phyloP scores from a whole-genome alignment of 53 echinoderm and acorn worm species.

The Stichopus horrens region DNA sequence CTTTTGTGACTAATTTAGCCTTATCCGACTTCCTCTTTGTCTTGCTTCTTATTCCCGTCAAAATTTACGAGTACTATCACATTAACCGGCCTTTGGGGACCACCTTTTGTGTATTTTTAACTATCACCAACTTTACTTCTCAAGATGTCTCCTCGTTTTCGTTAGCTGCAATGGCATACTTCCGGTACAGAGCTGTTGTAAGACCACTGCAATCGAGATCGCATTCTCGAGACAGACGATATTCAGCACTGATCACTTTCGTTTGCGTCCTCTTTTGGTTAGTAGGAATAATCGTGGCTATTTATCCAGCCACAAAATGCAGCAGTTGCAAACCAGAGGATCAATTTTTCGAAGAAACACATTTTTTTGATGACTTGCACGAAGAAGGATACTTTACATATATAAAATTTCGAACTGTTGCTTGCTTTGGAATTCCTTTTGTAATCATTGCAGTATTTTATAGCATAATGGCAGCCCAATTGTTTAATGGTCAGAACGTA shows the following conservation, averaged over 20 bases:
- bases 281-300: too few relatives aligned
- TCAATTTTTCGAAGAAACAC: too few relatives aligned
- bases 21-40: conserved; percentile 28
- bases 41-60: neutral
- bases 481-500: neutral
- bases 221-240: too few relatives aligned
- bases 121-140: neutral
- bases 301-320: too few relatives aligned
- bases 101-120: neutral
- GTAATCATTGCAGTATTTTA: neutral
- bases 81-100: neutral
- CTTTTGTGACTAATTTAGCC: conserved; percentile 20
- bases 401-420: too few relatives aligned
- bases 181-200: conserved; percentile 22
- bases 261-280: too few relatives aligned
- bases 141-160: conserved; percentile 23
- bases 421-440: neutral
- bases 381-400: too few relatives aligned
- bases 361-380: too few relatives aligned
- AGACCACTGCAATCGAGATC: conserved; percentile 14
- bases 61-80: neutral
- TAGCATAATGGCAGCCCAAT: conserved; percentile 5
- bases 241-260: too few relatives aligned
- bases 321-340: too few relatives aligned
- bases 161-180: conserved; percentile 20